A percentile compares a stretch with the other conserved stretches of the same genome.
Conservation (phyloP, 2,113 vertebrate genomes). For the Aythya baeri region DNA sequence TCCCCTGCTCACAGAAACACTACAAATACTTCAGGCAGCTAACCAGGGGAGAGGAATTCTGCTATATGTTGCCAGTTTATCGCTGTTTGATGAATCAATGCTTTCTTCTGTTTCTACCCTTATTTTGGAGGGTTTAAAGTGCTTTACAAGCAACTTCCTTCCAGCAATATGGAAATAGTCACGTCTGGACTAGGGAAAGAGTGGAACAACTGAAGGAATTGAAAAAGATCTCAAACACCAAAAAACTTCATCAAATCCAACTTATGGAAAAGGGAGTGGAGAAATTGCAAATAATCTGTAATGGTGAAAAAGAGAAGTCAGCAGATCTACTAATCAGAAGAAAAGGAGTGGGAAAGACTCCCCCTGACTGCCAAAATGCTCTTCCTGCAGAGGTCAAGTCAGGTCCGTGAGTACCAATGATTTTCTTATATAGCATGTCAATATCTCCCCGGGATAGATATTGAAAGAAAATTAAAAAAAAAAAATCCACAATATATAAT, state of each 20-base stretch:
- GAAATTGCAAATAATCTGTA: not conserved
- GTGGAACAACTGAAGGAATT: not conserved
- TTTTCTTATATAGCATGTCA: not conserved
- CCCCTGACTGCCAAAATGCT: accelerated
- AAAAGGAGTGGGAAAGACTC: not conserved
- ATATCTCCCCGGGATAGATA: not conserved
- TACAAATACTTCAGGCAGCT: not conserved
- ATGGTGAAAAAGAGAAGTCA: not conserved
- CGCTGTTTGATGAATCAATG: not conserved
- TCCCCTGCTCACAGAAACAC: not conserved
- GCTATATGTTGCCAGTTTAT: not conserved
- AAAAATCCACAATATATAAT: not conserved
- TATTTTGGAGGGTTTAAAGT: not conserved
- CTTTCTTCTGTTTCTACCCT: not conserved
- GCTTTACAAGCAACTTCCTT: not conserved
- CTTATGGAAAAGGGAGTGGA: not conserved
- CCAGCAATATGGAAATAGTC: not conserved
- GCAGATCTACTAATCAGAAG: not conserved
- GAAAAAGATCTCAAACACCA: not conserved
- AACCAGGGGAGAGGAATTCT: not conserved
- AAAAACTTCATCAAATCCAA: not conserved
- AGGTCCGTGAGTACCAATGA: not conserved
- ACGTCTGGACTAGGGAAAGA: not conserved
- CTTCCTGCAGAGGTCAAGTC: not conserved
- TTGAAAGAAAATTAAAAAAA: not conserved